These are phyloP conservation scores for Acropora tenuis DNA, from an alignment of 64 coral and sea anemone genomes.

Conservation along the genomic window DNA sequence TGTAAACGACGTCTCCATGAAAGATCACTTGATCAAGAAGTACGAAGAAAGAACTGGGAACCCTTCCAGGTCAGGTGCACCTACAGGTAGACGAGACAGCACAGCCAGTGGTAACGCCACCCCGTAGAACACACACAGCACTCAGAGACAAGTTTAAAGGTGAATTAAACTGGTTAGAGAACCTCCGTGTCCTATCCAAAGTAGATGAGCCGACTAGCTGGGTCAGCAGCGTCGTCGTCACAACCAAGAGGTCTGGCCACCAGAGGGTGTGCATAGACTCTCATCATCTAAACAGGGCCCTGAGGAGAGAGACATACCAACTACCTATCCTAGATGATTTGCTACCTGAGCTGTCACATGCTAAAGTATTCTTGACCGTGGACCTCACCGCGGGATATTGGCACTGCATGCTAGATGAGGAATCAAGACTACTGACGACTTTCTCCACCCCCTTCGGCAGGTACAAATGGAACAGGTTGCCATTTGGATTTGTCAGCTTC, in stretches of 20 bases:
- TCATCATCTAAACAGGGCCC: slow-evolving; percentile 33
- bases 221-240: slow-evolving; percentile 38
- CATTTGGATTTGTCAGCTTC: not conserved
- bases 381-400: slow-evolving; percentile 41
- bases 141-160: slow-evolving; percentile 23
- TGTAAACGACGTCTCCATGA: slow-evolving; percentile 2
- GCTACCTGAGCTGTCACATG: slow-evolving; percentile 34
- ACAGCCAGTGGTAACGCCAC: not conserved
- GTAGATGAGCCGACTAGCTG: slow-evolving; percentile 39
- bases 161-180: slow-evolving; percentile 9
- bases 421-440: slow-evolving; percentile 49
- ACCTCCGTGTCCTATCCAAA: slow-evolving; percentile 19
- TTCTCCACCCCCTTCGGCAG: slow-evolving; percentile 47
- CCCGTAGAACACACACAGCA: slow-evolving; percentile 1
- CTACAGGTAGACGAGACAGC: not conserved
- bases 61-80: slow-evolving; percentile 8
- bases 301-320: slow-evolving; percentile 41
- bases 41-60: slow-evolving; percentile 32
- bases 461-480: not conserved
- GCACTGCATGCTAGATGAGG: slow-evolving; percentile 53
- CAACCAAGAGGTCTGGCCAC: slow-evolving; percentile 44
- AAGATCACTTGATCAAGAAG: not conserved
- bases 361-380: slow-evolving; percentile 38
- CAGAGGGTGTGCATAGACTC: slow-evolving; percentile 35
- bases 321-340: slow-evolving; percentile 54